Base-by-base conservation (phyloP, 2,797 vertebrate genomes). In the Sebastes goodei region DNA sequence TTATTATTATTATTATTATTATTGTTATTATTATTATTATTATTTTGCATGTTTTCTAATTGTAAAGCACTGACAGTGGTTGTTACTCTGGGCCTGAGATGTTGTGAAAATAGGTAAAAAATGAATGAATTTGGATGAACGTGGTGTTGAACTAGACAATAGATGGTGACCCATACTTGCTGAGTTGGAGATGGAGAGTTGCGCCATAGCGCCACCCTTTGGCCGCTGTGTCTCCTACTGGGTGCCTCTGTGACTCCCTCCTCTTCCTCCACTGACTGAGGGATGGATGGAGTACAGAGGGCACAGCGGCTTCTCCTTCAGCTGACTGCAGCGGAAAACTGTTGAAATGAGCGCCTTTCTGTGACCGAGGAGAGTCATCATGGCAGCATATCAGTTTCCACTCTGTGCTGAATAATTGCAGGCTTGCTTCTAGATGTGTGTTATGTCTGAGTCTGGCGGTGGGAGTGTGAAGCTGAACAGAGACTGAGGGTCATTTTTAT, bases 311-410 rank as follows among this genome's bases (percentile, higher is more conserved):
- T 70, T 73, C 71, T 71, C 63, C 32, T 79, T 89, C 66, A 86
- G 87, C 87, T 91, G 87, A 89, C 89, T 82, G 78, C 86, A 71
- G 85, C 87, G 94, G 93, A 93, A 94, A 93, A 88, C 67, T 63
- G 63, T 79, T 83, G 23, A 90, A 92, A 85, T 72, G 69, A 91
- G 68, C 21, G n/a, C 68, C 57, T 83, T 83, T 86, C 61, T 71
- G 52, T 53, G 75, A 88, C 86, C 46, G n/a, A 72, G 63, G 25
- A 72, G 61, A 83, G 76, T 71, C 84, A 74, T 84, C 67, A 76
- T 88, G 89, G 88, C 87, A 87, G 77, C 83, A 30, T 86, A 92
- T 93, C 92, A 91, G 79, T 92, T 93, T 94, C 93, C 90, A 89
- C 81, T 85, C 80, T 30, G 17, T 78, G 71, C n/a, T 78, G 61